These are phyloP conservation scores for Leuctra nigra DNA, from an alignment of 2,888 invertebrate genomes.

Conservation along the genomic window DNA sequence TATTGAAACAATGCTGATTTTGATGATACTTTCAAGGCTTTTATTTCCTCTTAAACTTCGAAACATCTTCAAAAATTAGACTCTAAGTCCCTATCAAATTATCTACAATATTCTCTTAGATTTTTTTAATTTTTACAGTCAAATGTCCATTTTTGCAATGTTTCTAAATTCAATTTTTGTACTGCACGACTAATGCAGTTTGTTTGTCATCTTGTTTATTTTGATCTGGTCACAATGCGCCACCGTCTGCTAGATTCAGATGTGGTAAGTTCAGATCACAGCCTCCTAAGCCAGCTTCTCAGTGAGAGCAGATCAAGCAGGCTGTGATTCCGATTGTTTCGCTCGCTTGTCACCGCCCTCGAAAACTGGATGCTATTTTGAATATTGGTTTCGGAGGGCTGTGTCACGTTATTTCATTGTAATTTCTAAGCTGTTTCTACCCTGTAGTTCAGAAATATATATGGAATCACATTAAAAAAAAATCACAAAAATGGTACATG, in stretches of 20 bases:
- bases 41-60: slow-evolving; percentile 26
- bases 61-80: slow-evolving; percentile 27
- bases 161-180: not conserved
- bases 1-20: not conserved
- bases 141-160: slow-evolving; percentile 9
- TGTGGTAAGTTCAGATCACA: too few species aligned
- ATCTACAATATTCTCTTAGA: slow-evolving; percentile 15
- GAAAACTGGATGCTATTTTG: not conserved
- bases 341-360: not conserved
- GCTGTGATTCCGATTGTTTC: not conserved
- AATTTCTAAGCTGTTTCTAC: not conserved
- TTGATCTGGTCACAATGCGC: too few species aligned
- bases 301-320: not conserved
- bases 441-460: slow-evolving; percentile 9
- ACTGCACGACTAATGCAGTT: too few species aligned
- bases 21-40: slow-evolving; percentile 23
- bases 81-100: slow-evolving; percentile 25
- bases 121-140: slow-evolving; percentile 24
- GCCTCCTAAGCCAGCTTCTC: too few species aligned
- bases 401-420: not conserved
- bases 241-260: too few species aligned
- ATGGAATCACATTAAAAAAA: not conserved
- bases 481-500: not conserved
- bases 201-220: too few species aligned
- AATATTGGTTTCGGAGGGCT: not conserved